Evolutionary conservation across 2,797 vertebrate species (phyloP).

Genomic region (Cercopithecus mitis): DNA sequence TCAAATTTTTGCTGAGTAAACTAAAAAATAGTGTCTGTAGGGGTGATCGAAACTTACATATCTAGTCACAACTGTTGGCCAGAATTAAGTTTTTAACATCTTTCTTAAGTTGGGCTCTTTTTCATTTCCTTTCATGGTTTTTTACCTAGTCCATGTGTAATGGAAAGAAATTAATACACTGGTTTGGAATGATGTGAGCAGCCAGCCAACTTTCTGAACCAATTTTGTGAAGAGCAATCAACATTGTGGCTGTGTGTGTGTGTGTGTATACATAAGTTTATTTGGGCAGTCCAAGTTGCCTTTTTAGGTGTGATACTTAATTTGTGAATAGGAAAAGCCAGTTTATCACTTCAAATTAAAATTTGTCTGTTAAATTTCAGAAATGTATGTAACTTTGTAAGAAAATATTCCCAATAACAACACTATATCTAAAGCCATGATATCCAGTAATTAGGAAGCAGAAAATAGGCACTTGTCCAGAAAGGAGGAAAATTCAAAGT

Average conservation of each 20-base stretch:
- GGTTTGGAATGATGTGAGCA: background rate
- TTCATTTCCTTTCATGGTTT: background rate
- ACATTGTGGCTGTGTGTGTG: background rate
- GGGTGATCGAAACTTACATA: background rate
- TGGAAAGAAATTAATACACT: background rate
- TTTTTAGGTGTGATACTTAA: slow-evolving; percentile 21
- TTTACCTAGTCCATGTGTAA: background rate
- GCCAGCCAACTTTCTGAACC: background rate
- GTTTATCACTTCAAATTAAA: background rate
- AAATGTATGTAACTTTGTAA: background rate
- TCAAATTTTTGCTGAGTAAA: background rate
- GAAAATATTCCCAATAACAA: background rate
- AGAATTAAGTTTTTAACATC: slow-evolving; percentile 3
- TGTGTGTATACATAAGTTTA: background rate
- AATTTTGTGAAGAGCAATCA: background rate
- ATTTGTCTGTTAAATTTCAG: background rate
- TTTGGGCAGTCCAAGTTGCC: background rate
- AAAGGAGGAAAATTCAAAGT: slow-evolving; percentile 12
- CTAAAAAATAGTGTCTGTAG: background rate
- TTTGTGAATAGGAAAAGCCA: background rate
- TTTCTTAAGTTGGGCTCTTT: background rate
- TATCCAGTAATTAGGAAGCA: background rate
- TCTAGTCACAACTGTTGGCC: background rate
- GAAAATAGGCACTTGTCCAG: background rate
- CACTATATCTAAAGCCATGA: background rate